These are phyloP conservation scores for Paedocypris sp. DNA, from an alignment of 2,113 vertebrate species.

Conservation along the genomic window DNA sequence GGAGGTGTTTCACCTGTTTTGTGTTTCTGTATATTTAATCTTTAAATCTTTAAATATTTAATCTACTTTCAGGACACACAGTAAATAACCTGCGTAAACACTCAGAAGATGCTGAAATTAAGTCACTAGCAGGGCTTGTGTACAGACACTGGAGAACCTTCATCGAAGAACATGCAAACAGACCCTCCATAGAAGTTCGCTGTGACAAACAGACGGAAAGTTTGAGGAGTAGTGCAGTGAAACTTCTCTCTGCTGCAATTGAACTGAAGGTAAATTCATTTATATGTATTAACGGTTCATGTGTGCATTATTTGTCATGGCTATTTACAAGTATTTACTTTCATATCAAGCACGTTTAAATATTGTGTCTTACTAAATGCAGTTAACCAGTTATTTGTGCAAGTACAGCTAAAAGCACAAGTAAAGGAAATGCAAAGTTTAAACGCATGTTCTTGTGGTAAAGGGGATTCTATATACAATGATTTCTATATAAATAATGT, in stretches of 20 bases:
- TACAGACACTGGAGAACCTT: slow-evolving; percentile 75
- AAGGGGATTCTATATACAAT: no score
- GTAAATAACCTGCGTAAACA: slow-evolving; percentile 80
- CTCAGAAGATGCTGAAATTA: slow-evolving; percentile 65
- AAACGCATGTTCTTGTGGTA: no score
- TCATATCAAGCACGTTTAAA: no score
- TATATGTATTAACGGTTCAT: background rate
- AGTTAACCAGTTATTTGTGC: no score
- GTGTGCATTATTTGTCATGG: background rate
- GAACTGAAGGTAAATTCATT: slow-evolving; percentile 68
- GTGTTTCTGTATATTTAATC: background rate
- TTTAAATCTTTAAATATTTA: background rate
- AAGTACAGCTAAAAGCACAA: no score
- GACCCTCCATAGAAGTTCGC: slow-evolving; percentile 80
- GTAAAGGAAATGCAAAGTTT: no score
- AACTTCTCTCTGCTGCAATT: slow-evolving; percentile 74
- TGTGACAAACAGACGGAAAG: slow-evolving; percentile 75
- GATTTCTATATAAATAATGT: no score
- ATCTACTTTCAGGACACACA: slow-evolving; percentile 64
- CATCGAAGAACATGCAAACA: slow-evolving; percentile 71
- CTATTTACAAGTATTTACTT: no score
- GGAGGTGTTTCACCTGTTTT: background rate
- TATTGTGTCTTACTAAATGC: no score
- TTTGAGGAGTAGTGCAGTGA: slow-evolving; percentile 73
- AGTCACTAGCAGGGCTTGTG: slow-evolving; percentile 65